Base-by-base conservation (phyloP, 2,888 invertebrate species). In the Netelia virgata region DNA sequence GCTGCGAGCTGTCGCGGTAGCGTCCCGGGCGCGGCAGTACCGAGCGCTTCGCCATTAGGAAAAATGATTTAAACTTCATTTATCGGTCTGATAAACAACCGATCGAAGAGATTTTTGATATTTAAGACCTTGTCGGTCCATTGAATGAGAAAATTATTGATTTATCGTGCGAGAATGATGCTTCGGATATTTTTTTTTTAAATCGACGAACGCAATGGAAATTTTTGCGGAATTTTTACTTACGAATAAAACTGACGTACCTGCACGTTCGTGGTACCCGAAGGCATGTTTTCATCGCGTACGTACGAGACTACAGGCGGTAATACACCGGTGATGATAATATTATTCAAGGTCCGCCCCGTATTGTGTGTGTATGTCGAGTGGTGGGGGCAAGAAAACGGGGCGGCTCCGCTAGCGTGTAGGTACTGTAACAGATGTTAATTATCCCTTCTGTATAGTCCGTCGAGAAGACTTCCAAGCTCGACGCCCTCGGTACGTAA, bases 351-450 rank as follows among this genome's bases (percentile, higher is more conserved):
- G 93, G 92, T 92, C 93, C 93, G 93, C 93, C 93, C 93, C 92
- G 89, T 87, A 87, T 78, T 68, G 81, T 57, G n/a, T 63, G 55
- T 55, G 84, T 63, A 41, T 55, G 84, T 64, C 61, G 14, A 77
- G 77, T 82, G 90, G 92, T 91, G 93, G 92, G 93, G 92, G 90
- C 87, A 88, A 23, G 69, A 90, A 90, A 92, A 92, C 90, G 90
- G 92, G 91, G 91, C 92, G 91, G 91, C 90, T 90, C 78, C 92
- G 88, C 90, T 59, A 57, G 57, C 82, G 81, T 82, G 80, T 88
- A 91, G 92, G 91, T 91, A 93, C 91, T 92, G 92, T 92, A 93
- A 93, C 93, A 93, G 93, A 93, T 93, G 93, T 93, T 93, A 93
- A 93, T 93, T 93, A 93, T 92, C 93, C 93, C 92, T 92, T 92